phyloP scores from a whole-genome alignment of 2,113 vertebrate species.

The Oryctolagus cuniculus region mOryCun1.1 NC_091432.1:113729001-113729500 shows the following conservation, averaged over 20 bases:
- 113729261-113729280: not conserved
- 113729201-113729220: not conserved
- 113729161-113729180: rapidly evolving
- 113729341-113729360: not conserved
- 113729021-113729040: too few species aligned
- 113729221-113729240: not conserved
- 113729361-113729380: not conserved
- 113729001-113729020: too few species aligned
- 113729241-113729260: not conserved
- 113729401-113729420: not conserved
- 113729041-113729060: too few species aligned
- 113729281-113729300: not conserved
- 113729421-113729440: not conserved
- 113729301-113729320: not conserved
- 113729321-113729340: not conserved
- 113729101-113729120: not conserved
- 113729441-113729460: not conserved
- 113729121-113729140: not conserved
- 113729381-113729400: not conserved
- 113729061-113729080: too few species aligned
- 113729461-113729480: not conserved
- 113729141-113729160: not conserved
- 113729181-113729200: not conserved
- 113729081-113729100: too few species aligned
- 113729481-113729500: not conserved